Evolutionary conservation across 2,113 vertebrate genomes (phyloP).

Genomic region (Ciconia boyciana): DNA sequence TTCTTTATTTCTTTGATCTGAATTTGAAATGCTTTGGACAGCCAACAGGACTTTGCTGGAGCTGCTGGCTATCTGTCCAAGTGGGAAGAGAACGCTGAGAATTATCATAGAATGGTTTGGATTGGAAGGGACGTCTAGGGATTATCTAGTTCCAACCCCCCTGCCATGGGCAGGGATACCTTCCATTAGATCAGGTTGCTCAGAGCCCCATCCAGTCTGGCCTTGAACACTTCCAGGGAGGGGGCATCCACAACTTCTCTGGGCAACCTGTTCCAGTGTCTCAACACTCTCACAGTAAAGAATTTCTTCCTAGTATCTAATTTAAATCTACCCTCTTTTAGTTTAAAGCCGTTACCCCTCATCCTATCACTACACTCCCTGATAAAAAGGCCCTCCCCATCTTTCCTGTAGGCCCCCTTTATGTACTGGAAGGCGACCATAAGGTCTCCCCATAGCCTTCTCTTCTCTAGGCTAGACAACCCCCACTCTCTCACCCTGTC

Average conservation of each 20-base stretch:
- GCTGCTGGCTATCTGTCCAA: neutral
- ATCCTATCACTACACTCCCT: too few species aligned
- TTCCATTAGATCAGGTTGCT: neutral
- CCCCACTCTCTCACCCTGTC: neutral
- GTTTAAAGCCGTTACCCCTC: neutral
- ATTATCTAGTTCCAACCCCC: neutral
- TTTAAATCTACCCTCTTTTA: neutral
- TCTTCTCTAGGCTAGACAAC: neutral
- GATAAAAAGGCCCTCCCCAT: neutral
- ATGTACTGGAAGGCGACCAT: rapidly evolving
- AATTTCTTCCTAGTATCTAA: neutral
- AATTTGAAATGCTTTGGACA: neutral
- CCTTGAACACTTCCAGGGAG: neutral
- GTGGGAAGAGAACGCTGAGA: neutral
- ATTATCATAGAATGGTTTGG: neutral
- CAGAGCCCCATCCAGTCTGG: neutral
- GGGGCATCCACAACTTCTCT: neutral
- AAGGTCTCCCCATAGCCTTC: neutral
- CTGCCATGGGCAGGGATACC: neutral
- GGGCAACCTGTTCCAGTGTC: neutral
- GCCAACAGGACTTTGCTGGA: neutral
- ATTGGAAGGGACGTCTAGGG: neutral
- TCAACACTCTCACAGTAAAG: neutral
- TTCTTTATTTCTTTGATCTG: neutral
- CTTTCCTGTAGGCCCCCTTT: neutral